A percentile compares a stretch with the other conserved stretches of the same genome.
Conservation (phyloP, 2,888 invertebrate species). For the Oxyteleia sp. region DNA sequence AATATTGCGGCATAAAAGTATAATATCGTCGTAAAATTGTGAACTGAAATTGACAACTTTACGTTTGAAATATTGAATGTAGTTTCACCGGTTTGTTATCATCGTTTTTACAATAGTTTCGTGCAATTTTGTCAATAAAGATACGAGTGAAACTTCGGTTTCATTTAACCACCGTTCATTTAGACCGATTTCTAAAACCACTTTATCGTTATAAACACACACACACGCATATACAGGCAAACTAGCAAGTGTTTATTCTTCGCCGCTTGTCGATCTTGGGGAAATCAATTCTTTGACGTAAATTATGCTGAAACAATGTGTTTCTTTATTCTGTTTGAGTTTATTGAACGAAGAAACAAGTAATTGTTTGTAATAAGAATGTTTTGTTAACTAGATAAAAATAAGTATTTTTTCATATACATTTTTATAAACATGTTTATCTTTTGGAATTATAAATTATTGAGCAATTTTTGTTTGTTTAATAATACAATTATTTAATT, state of each 20-base stretch:
- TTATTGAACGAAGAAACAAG: conserved; percentile 2
- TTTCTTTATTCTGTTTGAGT: conserved; percentile 3
- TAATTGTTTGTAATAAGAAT: too few relatives aligned
- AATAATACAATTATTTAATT: too few relatives aligned
- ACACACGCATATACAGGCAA: too few relatives aligned
- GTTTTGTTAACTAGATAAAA: too few relatives aligned
- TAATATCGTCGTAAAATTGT: too few relatives aligned
- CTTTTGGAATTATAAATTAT: too few relatives aligned
- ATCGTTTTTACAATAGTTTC: conserved; percentile 21
- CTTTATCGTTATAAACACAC: conserved; percentile 25
- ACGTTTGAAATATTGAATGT: conserved; percentile 12
- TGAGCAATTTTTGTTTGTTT: too few relatives aligned
- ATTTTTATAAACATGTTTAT: too few relatives aligned
- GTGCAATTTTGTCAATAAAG: conserved; percentile 36
- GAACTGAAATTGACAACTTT: too few relatives aligned
- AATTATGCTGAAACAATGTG: conserved; percentile 29
- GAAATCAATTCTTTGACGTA: conserved; percentile 26
- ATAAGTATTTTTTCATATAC: too few relatives aligned
- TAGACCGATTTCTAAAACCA: conserved; percentile 44
- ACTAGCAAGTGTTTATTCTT: conserved; percentile 6
- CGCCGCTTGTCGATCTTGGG: conserved; percentile 7
- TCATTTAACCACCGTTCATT: conserved; percentile 29
- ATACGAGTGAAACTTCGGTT: conserved; percentile 41
- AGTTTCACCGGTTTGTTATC: conserved; percentile 41
- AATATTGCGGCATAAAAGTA: too few relatives aligned